Conservation (phyloP, 2,113 vertebrate species). For the Scomber colias region DNA sequence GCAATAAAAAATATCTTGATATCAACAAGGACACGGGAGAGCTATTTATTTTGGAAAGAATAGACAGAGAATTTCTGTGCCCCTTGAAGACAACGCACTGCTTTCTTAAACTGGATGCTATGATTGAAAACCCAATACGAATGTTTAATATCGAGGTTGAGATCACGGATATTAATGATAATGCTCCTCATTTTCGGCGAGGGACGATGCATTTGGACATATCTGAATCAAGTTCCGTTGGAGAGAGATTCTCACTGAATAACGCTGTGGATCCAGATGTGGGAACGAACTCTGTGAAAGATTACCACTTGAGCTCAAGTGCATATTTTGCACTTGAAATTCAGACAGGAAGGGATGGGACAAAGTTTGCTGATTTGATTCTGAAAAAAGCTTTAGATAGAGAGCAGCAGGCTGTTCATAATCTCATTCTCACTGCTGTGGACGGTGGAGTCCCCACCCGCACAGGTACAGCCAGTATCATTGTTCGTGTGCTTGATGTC, state of each 20-base stretch:
- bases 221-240: slow-evolving; percentile 34
- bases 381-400: slow-evolving; percentile 58
- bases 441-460: slow-evolving; percentile 65
- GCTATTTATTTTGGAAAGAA: slow-evolving; percentile 60
- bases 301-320: slow-evolving; percentile 50
- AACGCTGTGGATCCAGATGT: slow-evolving; percentile 63
- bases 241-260: slow-evolving; percentile 63
- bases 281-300: slow-evolving; percentile 52
- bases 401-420: slow-evolving; percentile 61
- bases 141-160: slow-evolving; percentile 78
- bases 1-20: slow-evolving; percentile 76
- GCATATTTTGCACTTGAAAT: slow-evolving; percentile 67
- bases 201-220: slow-evolving; percentile 77
- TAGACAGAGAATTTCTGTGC: slow-evolving; percentile 66
- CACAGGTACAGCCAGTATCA: slow-evolving; percentile 64
- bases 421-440: slow-evolving; percentile 68
- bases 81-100: slow-evolving; percentile 25
- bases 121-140: slow-evolving; percentile 74
- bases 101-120: slow-evolving; percentile 78
- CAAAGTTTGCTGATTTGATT: slow-evolving; percentile 58
- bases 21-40: slow-evolving; percentile 78
- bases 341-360: slow-evolving; percentile 62
- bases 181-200: slow-evolving; percentile 58
- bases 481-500: slow-evolving; percentile 63
- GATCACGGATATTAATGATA: slow-evolving; percentile 64